Evolutionary conservation across 2,113 vertebrate genomes (phyloP).

Genomic region (Balaenoptera acutorostrata): DNA sequence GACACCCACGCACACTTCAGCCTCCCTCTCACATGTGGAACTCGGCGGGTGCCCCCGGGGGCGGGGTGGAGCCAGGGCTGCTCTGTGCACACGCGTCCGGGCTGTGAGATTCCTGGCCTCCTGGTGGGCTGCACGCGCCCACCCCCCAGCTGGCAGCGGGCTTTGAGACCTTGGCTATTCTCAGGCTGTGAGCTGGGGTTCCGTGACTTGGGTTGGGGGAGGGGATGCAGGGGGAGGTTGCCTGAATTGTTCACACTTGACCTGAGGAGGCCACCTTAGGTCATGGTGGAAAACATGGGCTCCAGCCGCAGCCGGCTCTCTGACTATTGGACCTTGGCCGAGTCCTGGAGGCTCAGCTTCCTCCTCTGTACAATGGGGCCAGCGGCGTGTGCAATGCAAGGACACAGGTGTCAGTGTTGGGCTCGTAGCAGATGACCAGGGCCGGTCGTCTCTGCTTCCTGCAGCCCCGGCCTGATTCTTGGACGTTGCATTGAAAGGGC

Average conservation of each 20-base stretch:
- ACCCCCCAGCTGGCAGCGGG: neutral
- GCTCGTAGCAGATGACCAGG: neutral
- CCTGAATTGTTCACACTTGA: neutral
- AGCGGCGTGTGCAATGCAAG: neutral
- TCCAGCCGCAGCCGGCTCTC: neutral
- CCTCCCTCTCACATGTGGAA: neutral
- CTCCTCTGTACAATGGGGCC: neutral
- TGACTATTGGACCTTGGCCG: neutral
- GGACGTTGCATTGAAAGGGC: neutral
- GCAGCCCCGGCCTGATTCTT: neutral
- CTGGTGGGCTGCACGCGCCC: neutral
- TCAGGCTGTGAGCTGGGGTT: neutral
- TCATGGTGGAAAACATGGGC: neutral
- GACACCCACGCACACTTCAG: no score
- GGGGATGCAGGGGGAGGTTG: neutral
- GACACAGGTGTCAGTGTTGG: neutral
- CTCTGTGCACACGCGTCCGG: rapidly evolving
- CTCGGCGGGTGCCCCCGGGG: neutral
- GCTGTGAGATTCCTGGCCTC: neutral
- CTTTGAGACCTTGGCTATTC: no score
- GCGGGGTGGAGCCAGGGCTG: rapidly evolving
- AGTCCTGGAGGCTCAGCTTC: neutral
- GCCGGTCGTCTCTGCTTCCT: neutral
- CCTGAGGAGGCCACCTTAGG: neutral
- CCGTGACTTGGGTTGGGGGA: rapidly evolving